phyloP scores from a whole-genome alignment of 1,140 invertebrate genomes.

The Glossosoma conforme region DNA sequence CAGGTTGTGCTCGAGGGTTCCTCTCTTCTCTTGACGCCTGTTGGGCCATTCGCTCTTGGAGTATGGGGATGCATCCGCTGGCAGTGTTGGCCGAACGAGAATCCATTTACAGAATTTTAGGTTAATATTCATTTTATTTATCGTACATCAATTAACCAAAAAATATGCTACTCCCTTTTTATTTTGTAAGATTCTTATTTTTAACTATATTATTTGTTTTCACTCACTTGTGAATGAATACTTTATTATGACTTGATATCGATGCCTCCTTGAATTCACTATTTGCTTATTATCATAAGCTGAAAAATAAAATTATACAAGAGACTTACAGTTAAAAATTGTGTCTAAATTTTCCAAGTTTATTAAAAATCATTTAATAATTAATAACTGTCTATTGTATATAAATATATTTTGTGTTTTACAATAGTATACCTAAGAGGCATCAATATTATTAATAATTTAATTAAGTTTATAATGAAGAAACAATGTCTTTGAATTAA shows the following conservation, averaged over 20 bases:
- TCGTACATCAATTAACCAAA: neutral
- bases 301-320: neutral
- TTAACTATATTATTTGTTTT: too few species aligned
- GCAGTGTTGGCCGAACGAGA: slow-evolving; percentile 91
- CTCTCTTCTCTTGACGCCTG: slow-evolving; percentile 92
- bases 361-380: too few species aligned
- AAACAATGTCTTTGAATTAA: too few species aligned
- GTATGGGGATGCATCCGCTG: slow-evolving; percentile 61
- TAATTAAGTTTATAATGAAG: too few species aligned
- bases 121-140: slow-evolving; percentile 31
- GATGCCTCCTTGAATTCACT: neutral
- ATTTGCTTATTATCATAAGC: neutral
- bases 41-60: slow-evolving; percentile 90
- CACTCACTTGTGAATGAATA: too few species aligned
- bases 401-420: too few species aligned
- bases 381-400: too few species aligned
- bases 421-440: too few species aligned
- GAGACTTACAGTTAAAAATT: too few species aligned
- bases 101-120: slow-evolving; percentile 76
- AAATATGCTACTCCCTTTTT: neutral
- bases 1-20: slow-evolving; percentile 95
- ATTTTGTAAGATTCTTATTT: too few species aligned
- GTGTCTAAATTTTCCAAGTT: too few species aligned
- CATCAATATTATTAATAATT: too few species aligned
- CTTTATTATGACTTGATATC: neutral